Evolutionary conservation across 2,888 invertebrate species (phyloP).

Genomic region (Marasmarcha lunaedactyla): DNA sequence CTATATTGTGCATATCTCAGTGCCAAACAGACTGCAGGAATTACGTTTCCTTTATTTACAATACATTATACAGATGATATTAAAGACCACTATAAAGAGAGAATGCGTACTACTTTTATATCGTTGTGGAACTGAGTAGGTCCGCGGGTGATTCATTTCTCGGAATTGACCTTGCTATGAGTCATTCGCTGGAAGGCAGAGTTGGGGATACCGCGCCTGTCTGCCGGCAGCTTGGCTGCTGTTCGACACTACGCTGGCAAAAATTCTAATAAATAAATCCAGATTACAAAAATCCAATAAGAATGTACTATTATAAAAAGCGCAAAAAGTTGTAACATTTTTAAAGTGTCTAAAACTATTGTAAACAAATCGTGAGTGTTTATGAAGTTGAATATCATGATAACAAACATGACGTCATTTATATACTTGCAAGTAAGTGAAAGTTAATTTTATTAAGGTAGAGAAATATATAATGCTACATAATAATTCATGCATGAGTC

Average conservation of each 20-base stretch:
- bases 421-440: slow-evolving; percentile 62
- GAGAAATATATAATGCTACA: not conserved
- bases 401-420: slow-evolving; percentile 71
- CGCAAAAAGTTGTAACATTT: slow-evolving; percentile 28
- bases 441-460: not conserved
- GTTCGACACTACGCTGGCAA: slow-evolving; percentile 20
- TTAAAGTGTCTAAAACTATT: slow-evolving; percentile 23
- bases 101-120: slow-evolving; percentile 54
- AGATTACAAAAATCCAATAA: slow-evolving; percentile 21
- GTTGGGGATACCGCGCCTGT: slow-evolving; percentile 71
- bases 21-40: no score
- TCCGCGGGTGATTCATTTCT: slow-evolving; percentile 68
- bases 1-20: no score
- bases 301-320: slow-evolving; percentile 38
- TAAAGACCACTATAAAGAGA: slow-evolving; percentile 28
- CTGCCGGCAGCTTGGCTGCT: slow-evolving; percentile 63
- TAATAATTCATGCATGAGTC: slow-evolving; percentile 27
- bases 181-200: slow-evolving; percentile 71
- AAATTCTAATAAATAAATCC: slow-evolving; percentile 28
- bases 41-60: slow-evolving; percentile 23
- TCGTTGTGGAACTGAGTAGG: slow-evolving; percentile 56
- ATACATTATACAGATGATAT: no score
- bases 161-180: slow-evolving; percentile 72
- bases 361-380: slow-evolving; percentile 44
- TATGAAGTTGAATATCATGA: slow-evolving; percentile 62